Conservation (phyloP, 2,888 invertebrate species). For the Stenodema calcarata region DNA sequence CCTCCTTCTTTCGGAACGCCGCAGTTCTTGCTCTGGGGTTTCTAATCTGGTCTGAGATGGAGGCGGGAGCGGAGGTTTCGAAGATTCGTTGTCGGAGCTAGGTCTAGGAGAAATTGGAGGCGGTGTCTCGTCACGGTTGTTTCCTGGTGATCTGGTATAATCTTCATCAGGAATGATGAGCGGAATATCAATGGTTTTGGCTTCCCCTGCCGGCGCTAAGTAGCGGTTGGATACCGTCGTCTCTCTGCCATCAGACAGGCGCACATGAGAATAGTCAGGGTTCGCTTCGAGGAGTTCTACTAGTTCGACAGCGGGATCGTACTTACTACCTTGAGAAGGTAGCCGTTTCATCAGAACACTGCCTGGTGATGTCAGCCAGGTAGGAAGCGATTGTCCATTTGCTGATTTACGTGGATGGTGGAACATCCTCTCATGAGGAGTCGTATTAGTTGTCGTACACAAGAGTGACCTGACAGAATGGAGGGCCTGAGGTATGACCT, state of each 20-base stretch:
- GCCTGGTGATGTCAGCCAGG: constrained; percentile 1
- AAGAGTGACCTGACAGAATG: constrained; percentile 55
- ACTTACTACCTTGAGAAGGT: constrained; percentile 42
- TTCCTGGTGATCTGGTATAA: too few species aligned
- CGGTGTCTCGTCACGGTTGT: too few species aligned
- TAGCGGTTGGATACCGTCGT: constrained; percentile 52
- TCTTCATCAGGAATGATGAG: too few species aligned
- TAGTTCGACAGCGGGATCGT: constrained; percentile 54
- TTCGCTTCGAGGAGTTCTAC: constrained; percentile 52
- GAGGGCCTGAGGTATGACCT: constrained; percentile 44
- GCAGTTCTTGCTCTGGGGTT: too few species aligned
- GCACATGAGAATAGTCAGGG: constrained; percentile 16
- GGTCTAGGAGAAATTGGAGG: too few species aligned
- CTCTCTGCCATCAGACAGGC: constrained; percentile 46
- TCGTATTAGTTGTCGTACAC: constrained; percentile 53
- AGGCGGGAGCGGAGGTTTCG: too few species aligned
- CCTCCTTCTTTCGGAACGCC: too few species aligned
- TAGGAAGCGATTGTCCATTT: constrained; percentile 8
- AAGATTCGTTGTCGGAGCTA: too few species aligned
- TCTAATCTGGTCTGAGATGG: too few species aligned
- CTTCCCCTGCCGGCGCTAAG: constrained; percentile 49
- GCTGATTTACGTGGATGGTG: not conserved
- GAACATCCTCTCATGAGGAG: constrained; percentile 54
- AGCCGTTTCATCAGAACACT: constrained; percentile 33
- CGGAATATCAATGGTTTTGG: too few species aligned